Evolutionary conservation across 2,113 vertebrate genomes (phyloP).

Genomic region (Plotosus lineatus): DNA sequence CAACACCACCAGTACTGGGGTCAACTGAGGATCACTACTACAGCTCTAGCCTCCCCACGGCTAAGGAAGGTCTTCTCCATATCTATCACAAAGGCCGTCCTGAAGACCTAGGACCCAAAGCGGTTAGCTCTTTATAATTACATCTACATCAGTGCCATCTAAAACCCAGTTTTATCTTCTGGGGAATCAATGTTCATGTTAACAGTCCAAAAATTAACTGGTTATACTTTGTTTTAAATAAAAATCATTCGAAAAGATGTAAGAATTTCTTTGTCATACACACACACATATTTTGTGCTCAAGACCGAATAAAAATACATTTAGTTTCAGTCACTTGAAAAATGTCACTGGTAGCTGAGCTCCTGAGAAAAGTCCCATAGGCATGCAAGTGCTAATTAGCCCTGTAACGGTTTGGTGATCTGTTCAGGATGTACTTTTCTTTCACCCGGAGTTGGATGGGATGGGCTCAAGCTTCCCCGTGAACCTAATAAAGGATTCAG

Average conservation of each 20-base stretch:
- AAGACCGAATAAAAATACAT: not conserved
- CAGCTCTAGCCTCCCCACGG: slow-evolving; percentile 79
- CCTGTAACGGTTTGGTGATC: too few relatives aligned
- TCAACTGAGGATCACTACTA: slow-evolving; percentile 61
- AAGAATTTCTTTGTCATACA: not conserved
- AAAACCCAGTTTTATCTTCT: not conserved
- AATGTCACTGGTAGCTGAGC: not conserved
- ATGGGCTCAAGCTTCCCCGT: too few relatives aligned
- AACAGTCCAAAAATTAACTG: not conserved
- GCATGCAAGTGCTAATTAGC: too few relatives aligned
- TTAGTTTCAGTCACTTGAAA: not conserved
- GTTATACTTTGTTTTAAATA: not conserved
- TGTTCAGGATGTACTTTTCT: too few relatives aligned
- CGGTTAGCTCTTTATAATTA: slow-evolving; percentile 68
- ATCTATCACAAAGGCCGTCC: slow-evolving; percentile 79
- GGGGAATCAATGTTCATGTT: not conserved
- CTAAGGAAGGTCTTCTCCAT: slow-evolving; percentile 84
- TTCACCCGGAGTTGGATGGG: too few relatives aligned
- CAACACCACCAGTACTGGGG: slow-evolving; percentile 39
- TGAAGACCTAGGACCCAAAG: slow-evolving; percentile 83
- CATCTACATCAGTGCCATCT: not conserved
- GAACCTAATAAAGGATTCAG: too few relatives aligned
- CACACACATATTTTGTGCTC: not conserved
- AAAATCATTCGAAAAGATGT: not conserved
- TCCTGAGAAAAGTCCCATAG: not conserved